Evolutionary conservation across 1,140 invertebrate genomes (phyloP).

Genomic region (Zaprionus vittiger): DNA sequence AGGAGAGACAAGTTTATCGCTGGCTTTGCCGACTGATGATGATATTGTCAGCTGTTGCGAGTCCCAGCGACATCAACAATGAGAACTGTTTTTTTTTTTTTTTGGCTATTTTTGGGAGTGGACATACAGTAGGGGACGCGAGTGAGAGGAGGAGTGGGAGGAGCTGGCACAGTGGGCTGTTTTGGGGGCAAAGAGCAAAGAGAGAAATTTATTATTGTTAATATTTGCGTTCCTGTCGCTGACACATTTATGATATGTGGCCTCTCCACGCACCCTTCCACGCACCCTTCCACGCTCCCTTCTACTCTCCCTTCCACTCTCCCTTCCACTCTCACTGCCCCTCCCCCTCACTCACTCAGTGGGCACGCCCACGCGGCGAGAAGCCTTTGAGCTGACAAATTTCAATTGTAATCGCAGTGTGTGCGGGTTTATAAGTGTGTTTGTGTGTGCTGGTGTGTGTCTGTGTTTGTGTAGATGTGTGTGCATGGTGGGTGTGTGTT

Average conservation of each 20-base stretch:
- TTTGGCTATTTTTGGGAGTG: slow-evolving; percentile 36
- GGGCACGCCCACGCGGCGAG: slow-evolving; percentile 21
- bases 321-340: not conserved
- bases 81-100: slow-evolving; percentile 37
- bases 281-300: not conserved
- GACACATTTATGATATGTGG: slow-evolving; percentile 53
- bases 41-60: slow-evolving; percentile 60
- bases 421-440: not conserved
- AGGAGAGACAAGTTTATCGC: slow-evolving; percentile 58
- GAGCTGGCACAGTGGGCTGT: slow-evolving; percentile 4
- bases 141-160: not conserved
- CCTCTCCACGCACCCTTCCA: not conserved
- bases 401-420: slow-evolving; percentile 36
- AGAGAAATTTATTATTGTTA: slow-evolving; percentile 50
- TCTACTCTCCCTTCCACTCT: not conserved
- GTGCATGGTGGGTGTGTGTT: too few relatives aligned
- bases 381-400: slow-evolving; percentile 48
- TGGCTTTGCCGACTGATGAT: slow-evolving; percentile 38
- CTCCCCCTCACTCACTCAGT: not conserved
- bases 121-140: not conserved
- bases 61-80: slow-evolving; percentile 47
- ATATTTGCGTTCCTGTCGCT: slow-evolving; percentile 48
- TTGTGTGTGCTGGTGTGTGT: not conserved
- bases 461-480: not conserved
- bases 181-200: slow-evolving; percentile 20